Evolutionary conservation across 1,140 invertebrate genomes (phyloP).

Genomic region (Lepidotrigona ventralis): DNA sequence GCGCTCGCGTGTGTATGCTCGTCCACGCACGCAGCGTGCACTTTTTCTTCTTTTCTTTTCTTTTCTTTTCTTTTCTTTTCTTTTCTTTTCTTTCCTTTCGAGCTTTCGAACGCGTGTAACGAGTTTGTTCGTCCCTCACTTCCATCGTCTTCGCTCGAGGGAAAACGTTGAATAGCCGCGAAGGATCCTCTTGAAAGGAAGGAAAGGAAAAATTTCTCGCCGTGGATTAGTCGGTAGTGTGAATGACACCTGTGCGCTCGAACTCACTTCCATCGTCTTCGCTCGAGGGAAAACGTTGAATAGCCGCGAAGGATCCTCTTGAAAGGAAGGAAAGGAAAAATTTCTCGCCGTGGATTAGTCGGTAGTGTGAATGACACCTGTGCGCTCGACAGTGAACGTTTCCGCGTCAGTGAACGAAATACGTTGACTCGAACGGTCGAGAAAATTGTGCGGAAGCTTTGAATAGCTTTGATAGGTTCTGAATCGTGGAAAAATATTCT

Average conservation of each 20-base stretch:
- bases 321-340: not conserved
- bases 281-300: not conserved
- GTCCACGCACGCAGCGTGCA: slow-evolving; percentile 5
- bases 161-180: not conserved
- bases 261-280: not conserved
- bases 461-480: too few relatives aligned
- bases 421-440: not conserved
- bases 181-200: not conserved
- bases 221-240: not conserved
- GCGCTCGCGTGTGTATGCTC: slow-evolving; percentile 39
- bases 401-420: not conserved
- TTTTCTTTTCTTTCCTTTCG: too few relatives aligned
- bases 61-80: too few relatives aligned
- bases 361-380: not conserved
- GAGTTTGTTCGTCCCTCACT: not conserved
- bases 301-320: not conserved
- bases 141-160: not conserved
- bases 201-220: not conserved
- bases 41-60: not conserved
- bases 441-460: too few relatives aligned
- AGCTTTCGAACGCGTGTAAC: not conserved
- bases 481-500: too few relatives aligned
- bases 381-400: not conserved
- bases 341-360: not conserved
- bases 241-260: not conserved